phyloP scores from a whole-genome alignment of 2,797 vertebrate species.

The Xenopus petersii region DNA sequence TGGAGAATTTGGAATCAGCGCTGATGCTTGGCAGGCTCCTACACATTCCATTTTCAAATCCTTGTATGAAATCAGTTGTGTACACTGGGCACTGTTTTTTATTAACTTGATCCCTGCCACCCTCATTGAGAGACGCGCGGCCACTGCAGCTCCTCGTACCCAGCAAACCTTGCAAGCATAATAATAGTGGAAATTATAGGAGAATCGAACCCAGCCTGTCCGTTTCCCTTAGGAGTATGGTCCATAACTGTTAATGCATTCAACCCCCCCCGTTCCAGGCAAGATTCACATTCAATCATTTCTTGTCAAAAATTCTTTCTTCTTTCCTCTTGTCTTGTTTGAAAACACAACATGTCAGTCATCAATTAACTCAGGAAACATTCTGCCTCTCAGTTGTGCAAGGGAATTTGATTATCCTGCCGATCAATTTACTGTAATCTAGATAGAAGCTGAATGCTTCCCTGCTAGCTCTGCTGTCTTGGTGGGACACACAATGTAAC shows the following conservation, averaged over 20 bases:
- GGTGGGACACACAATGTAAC: constrained; percentile 31
- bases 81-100: too few species aligned
- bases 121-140: too few species aligned
- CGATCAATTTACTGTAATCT: constrained; percentile 41
- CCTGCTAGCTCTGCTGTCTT: constrained; percentile 14
- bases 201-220: neutral
- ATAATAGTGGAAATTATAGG: too few species aligned
- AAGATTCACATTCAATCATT: constrained; percentile 37
- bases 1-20: too few species aligned
- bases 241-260: constrained; percentile 15
- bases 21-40: too few species aligned
- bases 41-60: too few species aligned
- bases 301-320: constrained; percentile 25
- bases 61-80: too few species aligned
- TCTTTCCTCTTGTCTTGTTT: constrained; percentile 40
- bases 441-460: constrained; percentile 13
- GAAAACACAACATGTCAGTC: constrained; percentile 45
- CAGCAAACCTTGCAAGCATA: too few species aligned
- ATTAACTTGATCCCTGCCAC: too few species aligned
- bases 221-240: too few species aligned
- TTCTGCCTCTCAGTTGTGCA: constrained; percentile 24
- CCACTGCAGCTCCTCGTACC: too few species aligned
- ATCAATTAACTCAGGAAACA: constrained; percentile 42
- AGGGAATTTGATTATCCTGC: constrained; percentile 38
- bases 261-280: constrained; percentile 6